These are phyloP conservation scores for Berghia stephanieae DNA, from an alignment of 1,140 invertebrate genomes.

Conservation along the genomic window DNA sequence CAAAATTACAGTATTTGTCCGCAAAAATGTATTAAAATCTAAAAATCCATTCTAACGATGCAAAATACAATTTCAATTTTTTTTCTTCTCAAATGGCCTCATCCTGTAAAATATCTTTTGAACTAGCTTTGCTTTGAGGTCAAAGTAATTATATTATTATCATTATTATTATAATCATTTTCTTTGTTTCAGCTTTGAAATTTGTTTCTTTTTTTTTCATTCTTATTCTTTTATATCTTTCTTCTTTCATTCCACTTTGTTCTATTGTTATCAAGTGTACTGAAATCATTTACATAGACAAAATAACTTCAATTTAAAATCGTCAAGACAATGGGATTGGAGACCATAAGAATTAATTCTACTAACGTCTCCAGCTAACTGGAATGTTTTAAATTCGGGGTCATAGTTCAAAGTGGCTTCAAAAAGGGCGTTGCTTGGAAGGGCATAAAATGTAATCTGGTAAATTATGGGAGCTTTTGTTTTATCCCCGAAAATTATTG, in stretches of 20 bases:
- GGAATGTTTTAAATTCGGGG: conserved; percentile 33
- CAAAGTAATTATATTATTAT: conserved; percentile 1
- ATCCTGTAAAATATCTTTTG: too few relatives aligned
- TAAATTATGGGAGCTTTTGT: conserved; percentile 46
- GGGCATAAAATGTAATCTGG: conserved; percentile 56
- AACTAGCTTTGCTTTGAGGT: background rate
- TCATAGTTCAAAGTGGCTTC: conserved; percentile 56
- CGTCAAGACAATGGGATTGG: conserved; percentile 56
- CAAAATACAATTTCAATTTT: too few relatives aligned
- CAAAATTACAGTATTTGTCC: too few relatives aligned
- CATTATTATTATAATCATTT: background rate
- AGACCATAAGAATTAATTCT: conserved; percentile 60
- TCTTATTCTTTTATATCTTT: too few relatives aligned
- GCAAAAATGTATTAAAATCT: too few relatives aligned
- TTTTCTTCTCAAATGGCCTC: too few relatives aligned
- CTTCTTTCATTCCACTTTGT: too few relatives aligned
- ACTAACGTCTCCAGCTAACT: conserved; percentile 59
- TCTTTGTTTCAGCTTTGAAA: too few relatives aligned
- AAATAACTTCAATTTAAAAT: conserved; percentile 56
- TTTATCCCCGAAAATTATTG: conserved; percentile 42
- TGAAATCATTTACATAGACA: conserved; percentile 51
- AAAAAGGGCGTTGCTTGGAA: conserved; percentile 58
- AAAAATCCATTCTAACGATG: too few relatives aligned
- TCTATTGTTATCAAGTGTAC: background rate
- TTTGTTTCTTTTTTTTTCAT: too few relatives aligned